Evolutionary conservation across 2,888 invertebrate species (phyloP).

Genomic region (Cheilosia pagana): DNA sequence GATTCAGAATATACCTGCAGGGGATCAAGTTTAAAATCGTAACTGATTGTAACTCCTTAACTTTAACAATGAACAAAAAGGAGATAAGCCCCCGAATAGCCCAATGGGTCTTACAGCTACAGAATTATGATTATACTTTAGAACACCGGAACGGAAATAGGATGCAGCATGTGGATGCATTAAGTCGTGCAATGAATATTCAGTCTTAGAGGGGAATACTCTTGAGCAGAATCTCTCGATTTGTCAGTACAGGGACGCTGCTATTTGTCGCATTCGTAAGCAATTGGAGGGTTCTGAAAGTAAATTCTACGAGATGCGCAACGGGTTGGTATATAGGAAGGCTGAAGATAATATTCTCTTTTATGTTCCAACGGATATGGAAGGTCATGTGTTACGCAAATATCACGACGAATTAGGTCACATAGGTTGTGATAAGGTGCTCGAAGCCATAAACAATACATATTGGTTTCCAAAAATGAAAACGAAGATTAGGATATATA

Average conservation of each 20-base stretch:
- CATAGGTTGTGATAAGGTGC: conserved; percentile 31
- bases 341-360: conserved; percentile 28
- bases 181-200: conserved; percentile 36
- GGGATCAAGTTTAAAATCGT: conserved; percentile 76
- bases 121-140: conserved; percentile 72
- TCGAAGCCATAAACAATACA: conserved; percentile 16
- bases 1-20: conserved; percentile 72
- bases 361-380: conserved; percentile 57
- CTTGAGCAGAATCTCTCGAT: conserved; percentile 52
- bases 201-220: conserved; percentile 42
- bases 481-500: conserved; percentile 36
- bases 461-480: conserved; percentile 64
- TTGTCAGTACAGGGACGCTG: conserved; percentile 18
- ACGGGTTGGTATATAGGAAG: conserved; percentile 62
- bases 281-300: conserved; percentile 37
- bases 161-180: conserved; percentile 48
- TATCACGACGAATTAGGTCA: conserved; percentile 53
- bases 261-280: not conserved
- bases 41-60: conserved; percentile 76
- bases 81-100: conserved; percentile 75
- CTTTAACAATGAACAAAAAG: conserved; percentile 68
- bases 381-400: conserved; percentile 15
- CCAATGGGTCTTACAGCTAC: conserved; percentile 71
- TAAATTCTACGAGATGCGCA: conserved; percentile 52
- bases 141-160: conserved; percentile 64